Base-by-base conservation (phyloP, 2,888 invertebrate genomes). In the Epinotia bilunana region DNA sequence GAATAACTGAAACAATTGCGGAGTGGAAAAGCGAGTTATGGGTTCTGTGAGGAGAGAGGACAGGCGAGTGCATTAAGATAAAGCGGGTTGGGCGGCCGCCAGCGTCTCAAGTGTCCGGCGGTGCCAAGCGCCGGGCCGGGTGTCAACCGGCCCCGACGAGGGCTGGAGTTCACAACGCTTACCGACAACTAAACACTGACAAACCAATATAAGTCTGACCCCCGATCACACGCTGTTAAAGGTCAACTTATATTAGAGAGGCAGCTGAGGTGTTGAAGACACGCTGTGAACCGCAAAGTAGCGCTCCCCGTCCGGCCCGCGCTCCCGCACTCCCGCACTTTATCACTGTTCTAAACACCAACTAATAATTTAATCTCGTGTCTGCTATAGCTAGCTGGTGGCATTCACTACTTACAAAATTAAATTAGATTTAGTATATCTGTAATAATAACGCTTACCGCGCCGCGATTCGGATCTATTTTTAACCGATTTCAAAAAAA, bases 21-120 rank as follows among this genome's bases (percentile, higher is more conserved):
- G 79, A 88, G 90, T 88, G 84, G 87, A 88, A 88, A 88, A 85
- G 84, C 87, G 83, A 91, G 90, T 91, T 89, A 90, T 88, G 86
- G 84, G 80, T 82, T 84, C 79, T 84, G 86, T 86, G 88, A 91
- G 84, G 85, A 83, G 83, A 88, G 85, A 82, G 86, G 90, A 91
- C 90, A 88, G 87, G 86, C 87, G 87, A 90, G 90, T 90, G 88
- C 90, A 92, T 91, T 92, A 91, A 92, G 91, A 92, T 90, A 90
- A 90, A 91, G 88, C 88, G 88, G 80, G 83, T 91, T 93, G 92
- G 93, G 91, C 85, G 84, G 79, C 79, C 81, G 92, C 92, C 93
- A 93, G 89, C 89, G 89, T 91, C 91, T 92, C 90, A 86, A 93
- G 92, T 92, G 88, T 87, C 89, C 88, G 81, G 82, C 82, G 81